Evolutionary conservation across 2,888 invertebrate genomes (phyloP), one percentile per base, ranked within the genome.

Genomic region (Heliconius hortense): DNA sequence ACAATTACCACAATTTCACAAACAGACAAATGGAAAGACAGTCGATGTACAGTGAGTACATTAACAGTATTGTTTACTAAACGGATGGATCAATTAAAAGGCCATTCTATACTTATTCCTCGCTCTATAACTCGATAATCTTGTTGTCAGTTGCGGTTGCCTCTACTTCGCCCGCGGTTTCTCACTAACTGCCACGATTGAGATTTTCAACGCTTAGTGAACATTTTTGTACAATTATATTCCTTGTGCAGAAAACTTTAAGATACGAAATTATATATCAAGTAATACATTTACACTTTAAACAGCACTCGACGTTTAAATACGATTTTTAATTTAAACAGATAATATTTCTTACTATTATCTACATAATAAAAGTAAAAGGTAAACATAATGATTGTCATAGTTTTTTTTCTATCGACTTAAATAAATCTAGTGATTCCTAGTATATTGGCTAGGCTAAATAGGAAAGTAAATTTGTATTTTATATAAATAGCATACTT

Each of bases 61-160:
- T 71, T 28, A 24, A 60, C 18, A 60, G 39, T 59, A 59, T 31
- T 26, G 39, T 60, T 59, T 71, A 43, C 39, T 26, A 71, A 60
- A 26, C 24, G 39, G 39, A 62, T 60, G 60, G 60, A 62, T 60
- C 60, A 71, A 71, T 62, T 71, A 43, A 43, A 71, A 56, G 73
- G 15, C 77, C 71, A 77, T 80, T 79, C 79, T 74, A 78, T 64
- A 80, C 78, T 79, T 77, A 80, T 78, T 74, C 73, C 76, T 76
- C 72, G 70, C 74, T 74, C 76, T 74, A 82, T 81, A 81, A 82
- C 82, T 81, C 79, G 79, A 82, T 82, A 82, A 82, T 83, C 82
- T 82, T 80, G 80, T 79, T 81, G 80, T 80, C 81, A 80, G 80
- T 72, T 76, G 81, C 74, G 82, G 82, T 79, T 71, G 78, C 76